Conservation (phyloP, 2,888 invertebrate genomes). For the Tupiocoris notatus region DNA sequence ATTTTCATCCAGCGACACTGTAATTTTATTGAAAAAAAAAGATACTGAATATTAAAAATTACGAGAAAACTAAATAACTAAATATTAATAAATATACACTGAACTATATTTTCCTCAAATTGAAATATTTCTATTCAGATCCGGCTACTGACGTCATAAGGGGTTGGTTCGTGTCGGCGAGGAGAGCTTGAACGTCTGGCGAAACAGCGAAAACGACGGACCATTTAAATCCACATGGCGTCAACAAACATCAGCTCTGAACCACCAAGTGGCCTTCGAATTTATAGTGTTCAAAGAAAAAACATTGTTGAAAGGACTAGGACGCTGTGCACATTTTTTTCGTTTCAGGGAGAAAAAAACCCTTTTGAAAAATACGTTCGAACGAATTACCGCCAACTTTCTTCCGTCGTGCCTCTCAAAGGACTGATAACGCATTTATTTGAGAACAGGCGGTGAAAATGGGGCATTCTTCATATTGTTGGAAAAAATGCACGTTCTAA, state of each 20-base stretch:
- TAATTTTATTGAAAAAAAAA: too few relatives aligned
- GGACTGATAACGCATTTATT: not conserved
- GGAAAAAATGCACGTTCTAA: not conserved
- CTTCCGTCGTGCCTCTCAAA: not conserved
- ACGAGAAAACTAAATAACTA: too few relatives aligned
- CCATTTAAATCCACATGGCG: not conserved
- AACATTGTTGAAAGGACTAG: not conserved
- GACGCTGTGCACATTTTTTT: not conserved
- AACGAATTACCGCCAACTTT: not conserved
- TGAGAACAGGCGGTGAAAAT: not conserved
- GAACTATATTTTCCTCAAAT: too few relatives aligned
- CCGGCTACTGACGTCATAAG: slow-evolving; percentile 44
- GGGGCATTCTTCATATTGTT: not conserved
- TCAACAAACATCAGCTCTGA: slow-evolving; percentile 12
- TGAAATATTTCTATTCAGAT: slow-evolving; percentile 28
- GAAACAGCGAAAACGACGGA: not conserved
- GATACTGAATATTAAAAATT: too few relatives aligned
- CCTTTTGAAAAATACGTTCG: not conserved
- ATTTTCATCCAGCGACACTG: too few relatives aligned
- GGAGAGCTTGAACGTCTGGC: slow-evolving; percentile 7
- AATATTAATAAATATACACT: too few relatives aligned
- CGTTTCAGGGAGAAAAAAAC: not conserved
- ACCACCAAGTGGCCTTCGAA: slow-evolving; percentile 45
- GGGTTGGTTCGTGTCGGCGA: slow-evolving; percentile 39
- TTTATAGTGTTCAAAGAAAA: slow-evolving; percentile 29